Conservation (phyloP, 2,113 vertebrate species). For the Perccottus glenii region DNA sequence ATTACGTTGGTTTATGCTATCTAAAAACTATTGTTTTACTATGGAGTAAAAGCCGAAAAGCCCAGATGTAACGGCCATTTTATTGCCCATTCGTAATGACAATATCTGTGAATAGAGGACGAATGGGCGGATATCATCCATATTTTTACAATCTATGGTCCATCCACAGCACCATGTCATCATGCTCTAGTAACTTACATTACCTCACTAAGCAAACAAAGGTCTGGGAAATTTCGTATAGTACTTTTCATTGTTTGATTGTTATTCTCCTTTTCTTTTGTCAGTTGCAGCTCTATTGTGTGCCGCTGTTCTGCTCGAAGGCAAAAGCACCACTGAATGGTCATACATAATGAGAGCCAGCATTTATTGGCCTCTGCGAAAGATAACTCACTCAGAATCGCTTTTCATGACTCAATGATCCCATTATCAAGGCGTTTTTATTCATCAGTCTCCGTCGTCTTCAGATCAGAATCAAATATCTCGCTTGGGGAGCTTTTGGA, state of each 20-base stretch:
- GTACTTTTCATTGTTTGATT: constrained; percentile 46
- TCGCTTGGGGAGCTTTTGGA: constrained; percentile 43
- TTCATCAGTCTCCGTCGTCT: constrained; percentile 51
- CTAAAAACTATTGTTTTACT: too few relatives aligned
- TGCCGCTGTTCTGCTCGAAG: constrained; percentile 53
- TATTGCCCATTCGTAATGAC: too few relatives aligned
- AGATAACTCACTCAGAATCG: constrained; percentile 53
- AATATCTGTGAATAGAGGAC: too few relatives aligned
- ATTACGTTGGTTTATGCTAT: too few relatives aligned
- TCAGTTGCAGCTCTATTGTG: constrained; percentile 49
- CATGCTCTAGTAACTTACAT: constrained; percentile 38
- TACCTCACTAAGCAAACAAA: constrained; percentile 19
- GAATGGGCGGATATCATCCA: too few relatives aligned
- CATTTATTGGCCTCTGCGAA: constrained; percentile 50
- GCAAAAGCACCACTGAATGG: constrained; percentile 44
- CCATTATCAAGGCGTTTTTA: constrained; percentile 59
- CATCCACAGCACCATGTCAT: constrained; percentile 18
- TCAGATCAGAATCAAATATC: constrained; percentile 62
- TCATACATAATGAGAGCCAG: constrained; percentile 60
- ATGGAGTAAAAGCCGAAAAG: too few relatives aligned
- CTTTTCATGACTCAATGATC: constrained; percentile 69
- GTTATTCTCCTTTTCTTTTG: constrained; percentile 49
- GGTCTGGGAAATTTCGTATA: constrained; percentile 29
- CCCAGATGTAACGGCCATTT: too few relatives aligned
- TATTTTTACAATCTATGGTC: too few relatives aligned